Evolutionary conservation across 2,888 invertebrate genomes (phyloP).

Genomic region (Scrobipalpa costella): DNA sequence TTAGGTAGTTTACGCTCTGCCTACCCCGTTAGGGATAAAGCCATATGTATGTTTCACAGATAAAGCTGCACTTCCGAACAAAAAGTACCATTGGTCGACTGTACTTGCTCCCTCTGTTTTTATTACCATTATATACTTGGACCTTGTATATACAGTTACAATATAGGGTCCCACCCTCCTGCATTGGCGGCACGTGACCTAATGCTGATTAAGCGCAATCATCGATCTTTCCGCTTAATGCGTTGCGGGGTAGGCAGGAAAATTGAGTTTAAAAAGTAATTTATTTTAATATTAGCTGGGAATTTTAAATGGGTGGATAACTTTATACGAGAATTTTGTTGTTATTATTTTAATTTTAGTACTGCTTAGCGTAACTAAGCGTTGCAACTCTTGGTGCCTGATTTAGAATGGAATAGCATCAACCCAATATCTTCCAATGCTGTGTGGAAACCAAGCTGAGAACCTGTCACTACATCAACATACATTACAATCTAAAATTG

Average conservation of each 20-base stretch:
- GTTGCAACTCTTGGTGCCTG: too few species aligned
- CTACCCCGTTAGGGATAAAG: too few species aligned
- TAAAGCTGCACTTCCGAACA: neutral
- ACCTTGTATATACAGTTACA: constrained; percentile 1
- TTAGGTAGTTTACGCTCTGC: too few species aligned
- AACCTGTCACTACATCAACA: too few species aligned
- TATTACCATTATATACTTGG: constrained; percentile 12
- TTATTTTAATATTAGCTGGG: neutral
- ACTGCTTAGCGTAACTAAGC: too few species aligned
- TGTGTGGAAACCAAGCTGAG: too few species aligned
- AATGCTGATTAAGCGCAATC: constrained; percentile 55
- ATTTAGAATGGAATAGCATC: too few species aligned
- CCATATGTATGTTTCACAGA: too few species aligned
- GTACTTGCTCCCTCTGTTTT: neutral
- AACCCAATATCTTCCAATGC: too few species aligned
- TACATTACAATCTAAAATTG: too few species aligned
- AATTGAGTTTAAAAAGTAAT: constrained; percentile 18
- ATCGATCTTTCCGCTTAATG: constrained; percentile 30
- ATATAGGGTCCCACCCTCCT: constrained; percentile 12
- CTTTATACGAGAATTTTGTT: neutral
- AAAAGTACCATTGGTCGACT: neutral
- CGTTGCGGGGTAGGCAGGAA: constrained; percentile 8
- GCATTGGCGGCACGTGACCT: constrained; percentile 48
- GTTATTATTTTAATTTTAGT: too few species aligned
- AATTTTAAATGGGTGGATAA: neutral